Evolutionary conservation across 2,888 invertebrate genomes (phyloP), one percentile per base, ranked within the genome.

Genomic region (Philopedon plagiatum): DNA sequence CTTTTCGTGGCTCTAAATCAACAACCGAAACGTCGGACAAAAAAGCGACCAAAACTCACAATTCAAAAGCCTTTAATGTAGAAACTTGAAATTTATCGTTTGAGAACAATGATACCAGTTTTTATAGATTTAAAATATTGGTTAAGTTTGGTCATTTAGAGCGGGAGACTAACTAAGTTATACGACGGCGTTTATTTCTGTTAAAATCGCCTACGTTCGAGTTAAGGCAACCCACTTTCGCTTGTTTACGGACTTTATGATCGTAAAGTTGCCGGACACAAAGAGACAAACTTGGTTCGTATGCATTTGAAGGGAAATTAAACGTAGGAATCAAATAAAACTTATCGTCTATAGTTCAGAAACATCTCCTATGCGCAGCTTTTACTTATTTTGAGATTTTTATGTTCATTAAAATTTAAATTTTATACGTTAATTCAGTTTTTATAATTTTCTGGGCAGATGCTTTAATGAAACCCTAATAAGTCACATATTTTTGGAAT

Each of bases 91-190:
- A 86, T 86, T 86, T 86, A 86, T 84, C 78, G 82, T 82, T 79
- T 77, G 82, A 86, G 85, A 86, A 86, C 85, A 86, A 86, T 85
- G 85, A 85, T 85, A 62, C 83, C 81, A 84, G 84, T 85, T 85
- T 85, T 85, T 85, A 85, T 85, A 82, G 85, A 83, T 79, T 83
- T 85, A 85, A 85, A 85, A 85, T 85, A 86, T 86, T 84, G 73
- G 70, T 54, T 75, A 73, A 70, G 73, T 75, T 75, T 66, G 66
- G 71, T 71, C 71, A 71, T 71, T 71, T 71, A 62, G 71, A 66
- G 62, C 57, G 62, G 37, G 60, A 61, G 66, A 56, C 66, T 71
- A 71, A 71, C 71, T 71, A 71, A 71, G 71, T 71, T 71, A 71
- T 71, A 71, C 61, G 71, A 66, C 66, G 74, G 74, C 74, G 74